These are phyloP conservation scores for Temnopleurus reevesii DNA, from an alignment of 53 echinoderm and acorn worm species.

Conservation along the genomic window DNA sequence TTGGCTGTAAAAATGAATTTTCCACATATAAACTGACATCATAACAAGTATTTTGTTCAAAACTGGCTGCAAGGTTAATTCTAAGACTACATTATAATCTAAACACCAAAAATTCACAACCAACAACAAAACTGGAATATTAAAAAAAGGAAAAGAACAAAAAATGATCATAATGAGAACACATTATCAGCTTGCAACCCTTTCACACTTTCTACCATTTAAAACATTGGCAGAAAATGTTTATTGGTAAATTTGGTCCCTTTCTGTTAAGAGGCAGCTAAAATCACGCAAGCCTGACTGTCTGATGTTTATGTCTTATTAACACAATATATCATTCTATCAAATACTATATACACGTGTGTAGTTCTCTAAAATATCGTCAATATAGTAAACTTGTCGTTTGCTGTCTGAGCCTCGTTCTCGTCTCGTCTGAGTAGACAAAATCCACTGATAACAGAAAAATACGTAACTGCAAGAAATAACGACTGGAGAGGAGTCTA, in stretches of 20 bases:
- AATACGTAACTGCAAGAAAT: conserved; percentile 5
- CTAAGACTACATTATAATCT: too few relatives aligned
- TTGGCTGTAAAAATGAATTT: background rate
- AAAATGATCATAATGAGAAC: conserved; percentile 25
- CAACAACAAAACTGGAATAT: conserved; percentile 48
- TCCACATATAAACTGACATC: background rate
- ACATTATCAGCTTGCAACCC: conserved; percentile 47
- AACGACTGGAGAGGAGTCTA: conserved; percentile 37
- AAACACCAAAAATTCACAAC: conserved; percentile 30
- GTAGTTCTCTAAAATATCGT: conserved; percentile 29
- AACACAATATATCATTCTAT: conserved; percentile 36
- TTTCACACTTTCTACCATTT: conserved; percentile 49
- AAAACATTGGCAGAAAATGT: conserved; percentile 61
- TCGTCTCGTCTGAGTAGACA: conserved; percentile 40
- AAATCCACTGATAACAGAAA: background rate
- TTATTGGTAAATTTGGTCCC: conserved; percentile 62
- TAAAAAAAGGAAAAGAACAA: too few relatives aligned
- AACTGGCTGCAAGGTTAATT: conserved; percentile 11
- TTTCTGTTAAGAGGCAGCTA: conserved; percentile 57
- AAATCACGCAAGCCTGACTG: conserved; percentile 52
- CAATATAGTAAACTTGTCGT: conserved; percentile 34
- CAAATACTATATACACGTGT: conserved; percentile 52
- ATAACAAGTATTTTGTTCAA: conserved; percentile 23
- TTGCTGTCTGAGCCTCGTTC: conserved; percentile 34
- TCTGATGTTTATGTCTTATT: conserved; percentile 21